A percentile compares a stretch with the other conserved stretches of the same genome.
phyloP scores from a whole-genome alignment of 2,888 invertebrate species.

The Polietes domitor region DNA sequence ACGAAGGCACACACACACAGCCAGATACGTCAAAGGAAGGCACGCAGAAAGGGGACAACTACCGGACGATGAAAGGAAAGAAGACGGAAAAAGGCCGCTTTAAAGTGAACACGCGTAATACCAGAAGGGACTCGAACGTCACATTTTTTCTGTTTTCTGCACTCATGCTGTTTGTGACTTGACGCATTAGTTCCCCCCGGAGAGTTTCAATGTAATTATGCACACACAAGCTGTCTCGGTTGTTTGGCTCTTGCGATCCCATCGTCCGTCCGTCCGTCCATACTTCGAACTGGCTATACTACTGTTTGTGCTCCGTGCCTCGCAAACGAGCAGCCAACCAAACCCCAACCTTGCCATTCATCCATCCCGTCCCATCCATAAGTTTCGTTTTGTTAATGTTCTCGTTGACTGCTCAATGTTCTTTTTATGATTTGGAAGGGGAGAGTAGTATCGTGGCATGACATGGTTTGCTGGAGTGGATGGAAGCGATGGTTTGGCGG shows the following conservation, averaged over 20 bases:
- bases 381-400: slow-evolving; percentile 30
- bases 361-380: slow-evolving; percentile 26
- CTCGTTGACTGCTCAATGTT: slow-evolving; percentile 37
- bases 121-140: slow-evolving; percentile 32
- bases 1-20: not conserved
- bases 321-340: not conserved
- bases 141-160: slow-evolving; percentile 32
- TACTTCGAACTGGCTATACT: slow-evolving; percentile 31
- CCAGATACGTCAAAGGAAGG: slow-evolving; percentile 1
- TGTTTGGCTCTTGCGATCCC: not conserved
- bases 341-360: not conserved
- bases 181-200: slow-evolving; percentile 49
- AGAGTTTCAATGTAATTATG: slow-evolving; percentile 21
- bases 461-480: not conserved
- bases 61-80: not conserved
- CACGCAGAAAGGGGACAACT: not conserved
- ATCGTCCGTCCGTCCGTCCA: slow-evolving; percentile 37
- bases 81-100: slow-evolving; percentile 5
- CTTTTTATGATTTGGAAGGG: slow-evolving; percentile 16
- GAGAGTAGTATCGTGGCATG: slow-evolving; percentile 5
- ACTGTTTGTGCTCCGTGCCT: not conserved
- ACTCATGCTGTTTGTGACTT: slow-evolving; percentile 72
- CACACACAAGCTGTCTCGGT: slow-evolving; percentile 12
- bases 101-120: slow-evolving; percentile 32
- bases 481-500: not conserved